Conservation (phyloP, 2,797 vertebrate species). For the Valencia hispanica region DNA sequence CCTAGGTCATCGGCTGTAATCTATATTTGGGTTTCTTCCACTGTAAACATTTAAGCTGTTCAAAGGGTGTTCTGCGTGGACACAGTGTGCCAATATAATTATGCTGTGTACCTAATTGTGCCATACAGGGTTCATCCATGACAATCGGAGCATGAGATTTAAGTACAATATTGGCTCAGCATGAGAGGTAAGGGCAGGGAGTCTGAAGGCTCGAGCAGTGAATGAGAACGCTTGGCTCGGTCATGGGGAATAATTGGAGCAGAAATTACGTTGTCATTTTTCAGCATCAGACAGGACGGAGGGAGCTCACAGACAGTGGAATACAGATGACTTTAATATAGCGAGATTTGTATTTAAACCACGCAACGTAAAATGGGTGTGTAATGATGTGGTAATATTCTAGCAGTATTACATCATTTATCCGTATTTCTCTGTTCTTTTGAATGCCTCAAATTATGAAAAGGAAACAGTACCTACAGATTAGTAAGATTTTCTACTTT, state of each 20-base stretch:
- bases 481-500: neutral
- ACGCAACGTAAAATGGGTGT: constrained; percentile 5
- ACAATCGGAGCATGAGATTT: constrained; percentile 85
- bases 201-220: constrained; percentile 62
- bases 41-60: constrained; percentile 81
- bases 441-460: neutral
- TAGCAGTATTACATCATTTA: neutral
- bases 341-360: constrained; percentile 27
- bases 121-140: constrained; percentile 72
- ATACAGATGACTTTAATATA: constrained; percentile 46
- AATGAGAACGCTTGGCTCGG: constrained; percentile 70
- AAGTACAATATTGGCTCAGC: constrained; percentile 84
- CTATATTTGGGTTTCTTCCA: constrained; percentile 76
- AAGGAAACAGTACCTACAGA: neutral
- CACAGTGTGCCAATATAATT: constrained; percentile 80
- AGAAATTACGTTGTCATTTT: constrained; percentile 79
- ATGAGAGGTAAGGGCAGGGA: constrained; percentile 76
- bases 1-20: constrained; percentile 44
- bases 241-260: constrained; percentile 84
- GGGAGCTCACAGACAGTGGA: constrained; percentile 44
- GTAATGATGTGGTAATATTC: neutral
- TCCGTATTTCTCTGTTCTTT: neutral
- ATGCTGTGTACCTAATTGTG: constrained; percentile 78
- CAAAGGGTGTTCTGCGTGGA: constrained; percentile 75
- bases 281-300: constrained; percentile 56